These are phyloP conservation scores for Athene noctua DNA, from an alignment of 2,113 vertebrate genomes.

Conservation along the genomic window DNA sequence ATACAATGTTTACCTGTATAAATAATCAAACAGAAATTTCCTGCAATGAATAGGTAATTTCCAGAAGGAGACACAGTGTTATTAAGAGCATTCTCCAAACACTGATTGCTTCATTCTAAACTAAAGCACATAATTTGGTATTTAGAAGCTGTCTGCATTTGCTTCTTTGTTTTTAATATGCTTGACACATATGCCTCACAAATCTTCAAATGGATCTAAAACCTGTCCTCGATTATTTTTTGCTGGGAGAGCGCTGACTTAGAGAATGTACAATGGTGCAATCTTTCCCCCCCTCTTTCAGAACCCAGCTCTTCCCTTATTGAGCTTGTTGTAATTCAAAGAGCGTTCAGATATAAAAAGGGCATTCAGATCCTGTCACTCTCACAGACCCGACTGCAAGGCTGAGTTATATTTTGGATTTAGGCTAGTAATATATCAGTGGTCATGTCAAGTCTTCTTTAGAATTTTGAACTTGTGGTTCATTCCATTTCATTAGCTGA, in stretches of 20 bases:
- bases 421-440: background rate
- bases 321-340: background rate
- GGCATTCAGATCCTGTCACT: background rate
- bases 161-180: background rate
- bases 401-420: slow-evolving; percentile 10
- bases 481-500: background rate
- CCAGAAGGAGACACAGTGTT: background rate
- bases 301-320: background rate
- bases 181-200: background rate
- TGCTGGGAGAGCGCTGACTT: background rate
- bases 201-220: background rate
- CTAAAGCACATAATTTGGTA: background rate
- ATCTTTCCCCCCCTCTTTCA: background rate
- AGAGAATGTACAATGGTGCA: background rate
- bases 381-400: background rate
- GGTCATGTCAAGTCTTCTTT: background rate
- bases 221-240: background rate
- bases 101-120: slow-evolving; percentile 1
- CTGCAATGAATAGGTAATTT: slow-evolving; percentile 23
- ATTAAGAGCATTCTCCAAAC: background rate
- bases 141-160: slow-evolving; percentile 15
- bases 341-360: background rate
- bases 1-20: slow-evolving; percentile 50
- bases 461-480: background rate
- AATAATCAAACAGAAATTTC: slow-evolving; percentile 49